These are phyloP conservation scores for Thalassaphorura encarpata DNA, from an alignment of 1,140 invertebrate species.

Conservation along the genomic window DNA sequence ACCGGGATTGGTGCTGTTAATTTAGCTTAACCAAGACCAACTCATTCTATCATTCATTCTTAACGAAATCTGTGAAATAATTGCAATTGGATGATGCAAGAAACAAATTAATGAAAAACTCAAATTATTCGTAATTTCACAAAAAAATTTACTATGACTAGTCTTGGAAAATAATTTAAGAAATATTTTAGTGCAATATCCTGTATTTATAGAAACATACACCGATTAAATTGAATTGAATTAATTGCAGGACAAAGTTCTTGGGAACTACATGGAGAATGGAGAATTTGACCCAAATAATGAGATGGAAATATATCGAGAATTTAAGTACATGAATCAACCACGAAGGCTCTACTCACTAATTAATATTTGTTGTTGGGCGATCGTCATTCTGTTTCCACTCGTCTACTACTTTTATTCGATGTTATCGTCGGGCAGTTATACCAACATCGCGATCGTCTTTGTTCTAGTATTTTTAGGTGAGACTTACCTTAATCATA, in stretches of 20 bases:
- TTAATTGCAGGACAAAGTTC: conserved; percentile 56
- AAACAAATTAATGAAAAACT: too few species aligned
- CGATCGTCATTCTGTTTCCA: conserved; percentile 53
- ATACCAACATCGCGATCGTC: conserved; percentile 57
- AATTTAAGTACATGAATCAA: conserved; percentile 43
- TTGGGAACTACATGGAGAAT: conserved; percentile 68
- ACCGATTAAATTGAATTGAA: conserved; percentile 7
- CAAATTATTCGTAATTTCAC: too few species aligned
- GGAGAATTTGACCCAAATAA: conserved; percentile 69
- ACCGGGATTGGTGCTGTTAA: too few species aligned
- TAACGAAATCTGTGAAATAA: too few species aligned
- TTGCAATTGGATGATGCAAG: too few species aligned
- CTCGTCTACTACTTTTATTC: conserved; percentile 58
- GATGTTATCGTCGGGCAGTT: conserved; percentile 58
- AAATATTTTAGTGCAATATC: too few species aligned
- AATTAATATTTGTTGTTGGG: conserved; percentile 61
- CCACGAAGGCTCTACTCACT: conserved; percentile 53
- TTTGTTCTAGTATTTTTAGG: conserved; percentile 55
- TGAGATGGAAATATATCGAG: conserved; percentile 47
- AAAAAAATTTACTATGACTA: too few species aligned
- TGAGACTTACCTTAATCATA: conserved; percentile 44
- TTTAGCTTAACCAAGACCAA: too few species aligned
- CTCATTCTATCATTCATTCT: too few species aligned
- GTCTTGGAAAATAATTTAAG: too few species aligned
- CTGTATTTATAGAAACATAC: too few species aligned